Conservation (phyloP, 35 echinoderm and acorn worm species). For the Eucidaris tribuloides region DNA sequence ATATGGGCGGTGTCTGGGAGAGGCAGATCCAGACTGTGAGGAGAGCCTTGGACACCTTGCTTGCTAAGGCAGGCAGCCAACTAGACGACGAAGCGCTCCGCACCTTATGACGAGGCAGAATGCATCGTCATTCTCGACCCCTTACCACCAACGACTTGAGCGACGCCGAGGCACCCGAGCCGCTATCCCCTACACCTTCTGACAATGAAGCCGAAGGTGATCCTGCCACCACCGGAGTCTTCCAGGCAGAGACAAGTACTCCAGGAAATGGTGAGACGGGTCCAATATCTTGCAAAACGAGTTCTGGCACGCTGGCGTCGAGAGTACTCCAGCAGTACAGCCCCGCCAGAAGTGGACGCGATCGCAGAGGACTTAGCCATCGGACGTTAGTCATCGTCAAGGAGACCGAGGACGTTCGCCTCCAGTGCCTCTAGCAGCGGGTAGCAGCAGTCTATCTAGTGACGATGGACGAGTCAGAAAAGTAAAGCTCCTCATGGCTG, state of each 20-base stretch:
- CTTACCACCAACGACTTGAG: slow-evolving; percentile 32
- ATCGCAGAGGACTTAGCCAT: neutral
- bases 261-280: slow-evolving; percentile 41
- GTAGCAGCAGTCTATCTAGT: slow-evolving; percentile 25
- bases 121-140: slow-evolving; percentile 65
- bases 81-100: slow-evolving; percentile 57
- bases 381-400: slow-evolving; percentile 56
- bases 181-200: slow-evolving; percentile 46
- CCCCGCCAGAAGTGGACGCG: slow-evolving; percentile 28
- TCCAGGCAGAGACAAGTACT: slow-evolving; percentile 46
- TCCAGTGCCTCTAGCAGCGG: slow-evolving; percentile 30
- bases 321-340: slow-evolving; percentile 48
- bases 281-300: slow-evolving; percentile 55
- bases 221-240: slow-evolving; percentile 68
- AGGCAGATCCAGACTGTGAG: slow-evolving; percentile 38
- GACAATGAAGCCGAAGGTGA: slow-evolving; percentile 56
- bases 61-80: slow-evolving; percentile 30
- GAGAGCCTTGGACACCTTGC: slow-evolving; percentile 31
- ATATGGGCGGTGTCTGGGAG: slow-evolving; percentile 61
- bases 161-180: slow-evolving; percentile 34
- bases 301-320: slow-evolving; percentile 53
- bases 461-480: slow-evolving; percentile 41
- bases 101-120: slow-evolving; percentile 75
- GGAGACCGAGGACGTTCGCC: slow-evolving; percentile 15
- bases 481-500: slow-evolving; percentile 34